Conservation (phyloP, 2,113 vertebrate genomes). For the Chlorodrepanis virens region DNA sequence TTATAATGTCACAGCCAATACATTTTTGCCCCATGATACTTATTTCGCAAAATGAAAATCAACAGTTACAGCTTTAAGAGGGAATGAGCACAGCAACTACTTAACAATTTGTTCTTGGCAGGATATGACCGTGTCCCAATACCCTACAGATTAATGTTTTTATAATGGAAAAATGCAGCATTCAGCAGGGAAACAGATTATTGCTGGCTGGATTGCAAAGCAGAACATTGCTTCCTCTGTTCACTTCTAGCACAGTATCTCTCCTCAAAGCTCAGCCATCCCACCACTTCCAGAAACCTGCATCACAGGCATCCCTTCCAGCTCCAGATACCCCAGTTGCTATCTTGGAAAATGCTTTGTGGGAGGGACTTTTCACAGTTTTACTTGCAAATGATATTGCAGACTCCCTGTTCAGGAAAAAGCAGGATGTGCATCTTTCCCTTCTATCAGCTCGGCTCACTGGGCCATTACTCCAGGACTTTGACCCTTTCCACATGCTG, state of each 20-base stretch:
- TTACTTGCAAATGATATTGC: not conserved
- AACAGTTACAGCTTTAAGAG: slow-evolving; percentile 63
- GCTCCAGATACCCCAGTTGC: not conserved
- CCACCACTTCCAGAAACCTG: not conserved
- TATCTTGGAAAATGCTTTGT: not conserved
- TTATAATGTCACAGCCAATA: slow-evolving; percentile 22
- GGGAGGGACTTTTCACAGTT: not conserved
- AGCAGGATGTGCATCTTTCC: not conserved
- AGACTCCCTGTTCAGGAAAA: not conserved
- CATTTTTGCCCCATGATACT: slow-evolving; percentile 42
- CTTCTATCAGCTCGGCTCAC: not conserved
- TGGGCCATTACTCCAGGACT: not conserved
- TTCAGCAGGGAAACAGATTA: slow-evolving; percentile 52
- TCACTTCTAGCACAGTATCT: not conserved
- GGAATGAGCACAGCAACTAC: slow-evolving; percentile 54
- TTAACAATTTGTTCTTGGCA: slow-evolving; percentile 77
- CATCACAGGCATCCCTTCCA: not conserved
- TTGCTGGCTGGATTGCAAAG: slow-evolving; percentile 17
- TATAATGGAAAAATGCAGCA: slow-evolving; percentile 53
- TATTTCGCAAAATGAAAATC: slow-evolving; percentile 62
- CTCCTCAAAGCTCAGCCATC: not conserved
- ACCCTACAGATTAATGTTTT: slow-evolving; percentile 62
- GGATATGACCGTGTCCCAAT: slow-evolving; percentile 40
- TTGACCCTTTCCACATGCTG: not conserved
- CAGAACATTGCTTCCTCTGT: slow-evolving; percentile 12